A percentile compares a stretch with the other conserved stretches of the same genome.
Conservation (phyloP, 1,140 invertebrate species). For the Arctopsyche grandis region DNA sequence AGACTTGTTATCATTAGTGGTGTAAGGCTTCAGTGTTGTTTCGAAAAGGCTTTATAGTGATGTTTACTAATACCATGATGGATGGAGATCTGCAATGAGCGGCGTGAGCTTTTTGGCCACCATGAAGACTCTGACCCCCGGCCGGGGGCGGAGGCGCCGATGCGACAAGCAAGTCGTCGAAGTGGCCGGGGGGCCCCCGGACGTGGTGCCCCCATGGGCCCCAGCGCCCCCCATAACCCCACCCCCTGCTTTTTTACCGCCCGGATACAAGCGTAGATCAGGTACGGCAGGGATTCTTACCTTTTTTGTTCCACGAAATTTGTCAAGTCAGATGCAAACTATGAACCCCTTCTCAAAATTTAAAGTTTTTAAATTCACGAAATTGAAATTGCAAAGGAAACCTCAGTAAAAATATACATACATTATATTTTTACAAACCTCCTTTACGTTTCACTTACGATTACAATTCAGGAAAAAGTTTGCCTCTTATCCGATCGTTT, state of each 20-base stretch:
- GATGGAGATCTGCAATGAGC: conserved; percentile 63
- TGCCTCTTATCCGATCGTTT: too few relatives aligned
- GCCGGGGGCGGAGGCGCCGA: conserved; percentile 68
- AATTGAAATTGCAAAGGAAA: too few relatives aligned
- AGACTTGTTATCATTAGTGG: neutral
- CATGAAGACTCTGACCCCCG: conserved; percentile 75
- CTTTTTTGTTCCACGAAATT: neutral
- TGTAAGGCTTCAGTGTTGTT: neutral
- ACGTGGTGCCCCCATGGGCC: conserved; percentile 64
- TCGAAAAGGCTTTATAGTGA: neutral
- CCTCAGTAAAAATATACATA: too few relatives aligned
- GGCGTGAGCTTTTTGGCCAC: conserved; percentile 70
- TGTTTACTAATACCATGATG: neutral
- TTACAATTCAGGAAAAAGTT: too few relatives aligned
- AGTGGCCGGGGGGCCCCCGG: conserved; percentile 65
- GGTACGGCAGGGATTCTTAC: conserved; percentile 37
- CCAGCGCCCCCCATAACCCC: conserved; percentile 65
- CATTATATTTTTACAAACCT: too few relatives aligned
- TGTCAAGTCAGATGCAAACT: too few relatives aligned
- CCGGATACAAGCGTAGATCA: conserved; percentile 58
- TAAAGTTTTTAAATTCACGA: too few relatives aligned
- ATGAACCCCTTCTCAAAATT: too few relatives aligned
- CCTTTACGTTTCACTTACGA: too few relatives aligned
- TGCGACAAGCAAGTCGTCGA: conserved; percentile 71
- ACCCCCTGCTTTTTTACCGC: conserved; percentile 63